A percentile compares a stretch with the other conserved stretches of the same genome.
Evolutionary conservation across 1,140 invertebrate species (phyloP).

Genomic region (Brachionus koreanus): DNA sequence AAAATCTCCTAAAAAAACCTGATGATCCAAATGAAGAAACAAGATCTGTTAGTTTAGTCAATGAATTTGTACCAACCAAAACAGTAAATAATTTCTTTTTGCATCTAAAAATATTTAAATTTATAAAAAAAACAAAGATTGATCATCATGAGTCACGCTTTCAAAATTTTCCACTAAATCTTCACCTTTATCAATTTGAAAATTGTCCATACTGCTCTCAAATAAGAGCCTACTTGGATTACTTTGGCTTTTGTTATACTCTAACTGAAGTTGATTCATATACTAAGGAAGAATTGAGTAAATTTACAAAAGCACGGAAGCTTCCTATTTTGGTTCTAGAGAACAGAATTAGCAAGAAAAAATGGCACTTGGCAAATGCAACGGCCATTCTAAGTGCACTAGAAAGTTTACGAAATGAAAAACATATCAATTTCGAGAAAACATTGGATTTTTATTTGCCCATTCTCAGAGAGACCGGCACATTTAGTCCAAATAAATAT

Average conservation of each 20-base stretch:
- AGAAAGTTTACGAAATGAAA: constrained; percentile 16
- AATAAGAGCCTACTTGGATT: constrained; percentile 84
- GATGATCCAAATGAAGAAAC: constrained; percentile 10
- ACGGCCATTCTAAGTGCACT: constrained; percentile 27
- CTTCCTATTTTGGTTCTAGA: constrained; percentile 69
- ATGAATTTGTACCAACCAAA: background rate
- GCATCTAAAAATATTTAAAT: background rate
- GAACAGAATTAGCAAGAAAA: background rate
- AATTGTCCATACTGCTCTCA: constrained; percentile 83
- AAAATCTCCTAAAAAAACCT: background rate
- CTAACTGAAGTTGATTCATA: constrained; percentile 94
- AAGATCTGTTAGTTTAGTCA: background rate
- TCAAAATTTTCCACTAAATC: background rate
- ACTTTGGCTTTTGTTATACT: constrained; percentile 86
- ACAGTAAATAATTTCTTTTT: background rate
- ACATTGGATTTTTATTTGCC: constrained; percentile 16
- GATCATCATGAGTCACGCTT: background rate
- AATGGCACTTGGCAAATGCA: constrained; percentile 32
- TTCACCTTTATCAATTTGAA: constrained; percentile 42
- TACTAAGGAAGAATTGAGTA: constrained; percentile 73
- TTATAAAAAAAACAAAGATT: background rate
- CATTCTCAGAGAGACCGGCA: background rate
- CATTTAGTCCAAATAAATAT: constrained; percentile 9
- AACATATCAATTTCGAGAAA: background rate
- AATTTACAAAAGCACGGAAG: constrained; percentile 90